phyloP scores from a whole-genome alignment of 1,140 invertebrate species.

The Potamilus streckersoni region DNA sequence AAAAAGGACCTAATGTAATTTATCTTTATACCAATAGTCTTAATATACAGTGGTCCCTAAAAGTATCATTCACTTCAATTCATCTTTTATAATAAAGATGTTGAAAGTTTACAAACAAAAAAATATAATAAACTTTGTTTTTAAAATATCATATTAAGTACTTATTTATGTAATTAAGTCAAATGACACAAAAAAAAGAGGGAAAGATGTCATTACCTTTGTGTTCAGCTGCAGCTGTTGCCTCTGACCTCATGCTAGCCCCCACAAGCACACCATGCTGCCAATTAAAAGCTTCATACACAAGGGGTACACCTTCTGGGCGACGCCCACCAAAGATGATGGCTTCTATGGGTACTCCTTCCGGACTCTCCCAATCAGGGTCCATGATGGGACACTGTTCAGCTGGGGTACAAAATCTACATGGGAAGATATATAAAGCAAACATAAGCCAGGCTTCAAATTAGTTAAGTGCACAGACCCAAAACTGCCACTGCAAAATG shows the following conservation, averaged over 20 bases:
- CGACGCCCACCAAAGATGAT: constrained; percentile 96
- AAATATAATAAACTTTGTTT: no score
- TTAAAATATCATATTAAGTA: no score
- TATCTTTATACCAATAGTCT: no score
- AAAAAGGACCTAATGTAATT: no score
- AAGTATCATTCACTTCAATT: no score
- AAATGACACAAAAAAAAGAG: no score
- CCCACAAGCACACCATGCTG: constrained; percentile 97
- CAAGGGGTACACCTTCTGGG: constrained; percentile 88
- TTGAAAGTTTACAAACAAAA: not conserved
- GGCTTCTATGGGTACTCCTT: constrained; percentile 89
- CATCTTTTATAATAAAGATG: not conserved
- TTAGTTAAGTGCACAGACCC: no score
- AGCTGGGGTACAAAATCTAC: constrained; percentile 93
- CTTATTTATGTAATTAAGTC: no score
- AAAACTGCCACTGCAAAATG: no score
- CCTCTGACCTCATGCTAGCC: constrained; percentile 93
- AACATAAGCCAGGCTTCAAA: no score
- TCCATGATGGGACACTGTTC: constrained; percentile 96
- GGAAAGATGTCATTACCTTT: constrained; percentile 73
- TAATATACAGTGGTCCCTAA: no score
- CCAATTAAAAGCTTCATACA: constrained; percentile 95
- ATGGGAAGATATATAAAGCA: not conserved
- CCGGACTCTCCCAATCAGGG: constrained; percentile 78
- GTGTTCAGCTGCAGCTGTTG: constrained; percentile 97